These are phyloP conservation scores for Lysandra coridon DNA, from an alignment of 2,888 invertebrate species.

Conservation along the genomic window DNA sequence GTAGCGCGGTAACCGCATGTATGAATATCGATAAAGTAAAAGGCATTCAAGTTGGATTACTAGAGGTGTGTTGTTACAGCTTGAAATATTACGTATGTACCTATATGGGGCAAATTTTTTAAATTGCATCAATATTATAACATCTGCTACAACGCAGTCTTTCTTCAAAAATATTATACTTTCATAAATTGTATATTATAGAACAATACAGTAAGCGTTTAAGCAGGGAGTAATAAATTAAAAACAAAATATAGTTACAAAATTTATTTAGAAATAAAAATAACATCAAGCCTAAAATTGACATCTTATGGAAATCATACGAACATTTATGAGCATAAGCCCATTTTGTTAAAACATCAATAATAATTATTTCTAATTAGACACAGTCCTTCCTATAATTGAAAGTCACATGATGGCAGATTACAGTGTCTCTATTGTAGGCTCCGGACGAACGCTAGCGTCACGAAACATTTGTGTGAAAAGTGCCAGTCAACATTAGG, in stretches of 20 bases:
- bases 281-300: conserved; percentile 79
- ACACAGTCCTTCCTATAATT: conserved; percentile 2
- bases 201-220: background rate
- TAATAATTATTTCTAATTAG: conserved; percentile 17
- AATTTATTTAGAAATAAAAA: conserved; percentile 77
- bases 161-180: too few relatives aligned
- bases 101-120: background rate
- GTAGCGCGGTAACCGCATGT: background rate
- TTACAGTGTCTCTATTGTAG: conserved; percentile 29
- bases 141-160: too few relatives aligned
- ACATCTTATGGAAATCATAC: conserved; percentile 71
- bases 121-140: too few relatives aligned
- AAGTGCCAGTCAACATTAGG: background rate
- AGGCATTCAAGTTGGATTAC: background rate
- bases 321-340: conserved; percentile 75
- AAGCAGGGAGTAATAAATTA: conserved; percentile 34
- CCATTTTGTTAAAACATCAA: conserved; percentile 52
- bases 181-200: too few relatives aligned
- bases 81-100: background rate
- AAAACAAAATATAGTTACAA: conserved; percentile 57
- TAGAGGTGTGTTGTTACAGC: background rate
- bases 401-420: conserved; percentile 13
- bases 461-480: background rate
- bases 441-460: background rate
- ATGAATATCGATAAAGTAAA: background rate